These are phyloP conservation scores for Neosalanx taihuensis DNA, from an alignment of 2,797 vertebrate genomes.

Conservation along the genomic window DNA sequence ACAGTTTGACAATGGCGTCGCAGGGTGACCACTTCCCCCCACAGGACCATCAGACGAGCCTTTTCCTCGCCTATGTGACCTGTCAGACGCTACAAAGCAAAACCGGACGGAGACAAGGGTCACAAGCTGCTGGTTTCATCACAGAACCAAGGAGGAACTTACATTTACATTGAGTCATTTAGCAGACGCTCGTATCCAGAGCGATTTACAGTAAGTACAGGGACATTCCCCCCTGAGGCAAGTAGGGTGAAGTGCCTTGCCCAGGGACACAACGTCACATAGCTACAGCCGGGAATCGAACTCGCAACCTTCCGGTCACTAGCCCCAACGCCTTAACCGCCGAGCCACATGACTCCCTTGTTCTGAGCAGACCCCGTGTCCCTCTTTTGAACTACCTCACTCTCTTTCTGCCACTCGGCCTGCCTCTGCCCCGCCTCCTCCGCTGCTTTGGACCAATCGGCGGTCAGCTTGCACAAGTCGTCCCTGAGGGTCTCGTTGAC, in stretches of 20 bases:
- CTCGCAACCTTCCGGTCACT: too few species aligned
- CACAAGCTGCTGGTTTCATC: too few species aligned
- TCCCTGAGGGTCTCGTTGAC: slow-evolving; percentile 76
- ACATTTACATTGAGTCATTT: too few species aligned
- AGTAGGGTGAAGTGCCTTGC: too few species aligned
- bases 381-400: slow-evolving; percentile 64
- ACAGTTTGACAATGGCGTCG: slow-evolving; percentile 80
- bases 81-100: slow-evolving; percentile 62
- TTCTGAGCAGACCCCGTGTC: neutral
- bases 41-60: slow-evolving; percentile 73
- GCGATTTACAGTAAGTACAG: too few species aligned
- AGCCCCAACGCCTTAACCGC: too few species aligned
- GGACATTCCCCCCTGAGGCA: too few species aligned
- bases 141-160: too few species aligned
- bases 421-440: slow-evolving; percentile 78
- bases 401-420: slow-evolving; percentile 76
- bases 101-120: slow-evolving; percentile 3
- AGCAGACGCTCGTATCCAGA: too few species aligned
- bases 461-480: slow-evolving; percentile 80
- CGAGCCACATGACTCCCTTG: too few species aligned
- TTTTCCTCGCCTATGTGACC: slow-evolving; percentile 70
- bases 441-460: slow-evolving; percentile 81
- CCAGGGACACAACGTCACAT: too few species aligned
- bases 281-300: too few species aligned
- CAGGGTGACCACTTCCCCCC: slow-evolving; percentile 81